These are phyloP conservation scores for Mactromeris polynyma DNA, from an alignment of 2,888 invertebrate genomes.

Conservation along the genomic window DNA sequence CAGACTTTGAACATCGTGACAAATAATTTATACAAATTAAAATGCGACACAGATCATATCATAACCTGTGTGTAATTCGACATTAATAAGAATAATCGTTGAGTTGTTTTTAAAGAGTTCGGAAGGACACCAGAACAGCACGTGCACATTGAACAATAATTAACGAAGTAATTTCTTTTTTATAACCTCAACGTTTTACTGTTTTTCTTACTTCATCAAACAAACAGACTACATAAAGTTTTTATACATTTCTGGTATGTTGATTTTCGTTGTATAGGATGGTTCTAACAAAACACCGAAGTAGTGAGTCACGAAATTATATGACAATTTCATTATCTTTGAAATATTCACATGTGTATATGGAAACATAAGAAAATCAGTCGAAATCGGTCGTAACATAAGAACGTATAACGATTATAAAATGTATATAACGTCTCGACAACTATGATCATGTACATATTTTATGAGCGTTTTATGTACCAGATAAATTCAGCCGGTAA, in stretches of 20 bases:
- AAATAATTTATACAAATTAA: too few species aligned
- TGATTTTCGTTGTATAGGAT: not conserved
- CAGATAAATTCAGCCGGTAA: constrained; percentile 7
- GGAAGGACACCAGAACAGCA: not conserved
- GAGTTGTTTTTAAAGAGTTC: not conserved
- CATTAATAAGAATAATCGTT: too few species aligned
- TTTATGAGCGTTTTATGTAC: constrained; percentile 41
- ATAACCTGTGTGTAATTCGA: too few species aligned
- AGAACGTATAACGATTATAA: not conserved
- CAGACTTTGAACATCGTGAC: too few species aligned
- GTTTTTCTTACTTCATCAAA: not conserved
- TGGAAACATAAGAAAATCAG: constrained; percentile 10
- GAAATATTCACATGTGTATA: constrained; percentile 21
- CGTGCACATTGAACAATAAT: not conserved
- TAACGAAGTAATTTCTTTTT: not conserved
- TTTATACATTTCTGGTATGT: not conserved
- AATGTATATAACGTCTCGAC: not conserved
- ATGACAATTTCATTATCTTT: constrained; percentile 24
- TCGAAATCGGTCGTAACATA: constrained; percentile 26
- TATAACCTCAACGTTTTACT: not conserved
- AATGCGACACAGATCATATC: too few species aligned
- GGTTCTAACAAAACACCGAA: not conserved
- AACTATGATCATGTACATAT: constrained; percentile 24
- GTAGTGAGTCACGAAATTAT: constrained; percentile 13
- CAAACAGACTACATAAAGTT: not conserved